Evolutionary conservation across 2,797 vertebrate species (phyloP), one percentile per base, ranked within the genome.

Genomic region (Phrynocephalus guinanensis): DNA sequence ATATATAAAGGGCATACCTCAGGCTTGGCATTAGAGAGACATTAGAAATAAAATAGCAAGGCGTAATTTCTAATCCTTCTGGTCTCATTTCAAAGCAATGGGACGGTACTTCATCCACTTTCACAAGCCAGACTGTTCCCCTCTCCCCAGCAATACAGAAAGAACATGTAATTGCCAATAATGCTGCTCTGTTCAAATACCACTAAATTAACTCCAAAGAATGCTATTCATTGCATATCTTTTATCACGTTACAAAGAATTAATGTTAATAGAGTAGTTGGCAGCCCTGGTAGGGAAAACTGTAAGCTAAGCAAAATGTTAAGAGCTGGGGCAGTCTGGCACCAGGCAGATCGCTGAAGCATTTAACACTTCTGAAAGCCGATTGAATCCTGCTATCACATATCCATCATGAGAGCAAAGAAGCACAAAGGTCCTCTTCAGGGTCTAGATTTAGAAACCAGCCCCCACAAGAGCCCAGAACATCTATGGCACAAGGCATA

Each of bases 221-320:
- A 20, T 79, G 30, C 56, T 60, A 15, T 86, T 52, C 52, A 18
- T 84, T 71, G 60, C 16, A 33, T 50, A 73, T 60, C 15, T 38
- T 86, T 80, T 30, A 89, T 77, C 73, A 48, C 30, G 84, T n/a
- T 28, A 84, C n/a, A 84, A 78, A 84, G 30, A 89, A 84, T 86
- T 56, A 81, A 63, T 83, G 79, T 81, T 77, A 79, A 87, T 79
- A 75, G 33, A 79, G 84, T 66, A 81, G 26, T 76, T 86, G 84
- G 85, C 77, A 84, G 79, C 24, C 13, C 63, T 38, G 6, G 72
- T 66, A 71, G 75, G 56, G 66, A 70, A 90, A 88, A 38, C 44
- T 88, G 38, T 70, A 80, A 92, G 88, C 44, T 84, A 88, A 87
- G 56, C 63, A 88, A 80, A 86, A 73, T 22, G 38, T 28, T 70